These are phyloP conservation scores for Helicoverpa armigera DNA, from an alignment of 1,140 invertebrate species.

Conservation along the genomic window DNA sequence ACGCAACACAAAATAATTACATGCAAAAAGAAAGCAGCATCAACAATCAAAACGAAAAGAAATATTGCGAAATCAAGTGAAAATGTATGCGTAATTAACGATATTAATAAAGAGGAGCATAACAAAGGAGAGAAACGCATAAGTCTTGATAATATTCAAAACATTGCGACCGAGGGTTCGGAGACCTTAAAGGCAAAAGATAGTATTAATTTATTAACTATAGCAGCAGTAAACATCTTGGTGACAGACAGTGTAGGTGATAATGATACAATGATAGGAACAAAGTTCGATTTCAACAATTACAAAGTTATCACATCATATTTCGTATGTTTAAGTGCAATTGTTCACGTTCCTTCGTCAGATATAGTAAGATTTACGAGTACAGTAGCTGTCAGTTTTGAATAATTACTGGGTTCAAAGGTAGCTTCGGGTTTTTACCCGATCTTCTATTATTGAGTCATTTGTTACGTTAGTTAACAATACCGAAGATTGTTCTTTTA, in stretches of 20 bases:
- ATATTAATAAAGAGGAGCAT: conserved; percentile 7
- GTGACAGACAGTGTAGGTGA: conserved; percentile 28
- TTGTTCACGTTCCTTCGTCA: conserved; percentile 8
- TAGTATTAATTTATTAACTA: conserved; percentile 44
- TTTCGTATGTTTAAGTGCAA: conserved; percentile 22
- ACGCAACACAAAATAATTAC: neutral
- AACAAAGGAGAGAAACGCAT: conserved; percentile 45
- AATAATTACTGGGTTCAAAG: conserved; percentile 28
- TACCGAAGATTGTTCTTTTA: neutral
- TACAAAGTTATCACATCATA: conserved; percentile 37
- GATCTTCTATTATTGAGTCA: conserved; percentile 1
- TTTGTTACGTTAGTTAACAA: conserved; percentile 5
- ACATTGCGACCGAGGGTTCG: conserved; percentile 56
- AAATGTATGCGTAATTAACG: conserved; percentile 20
- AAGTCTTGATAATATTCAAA: conserved; percentile 59
- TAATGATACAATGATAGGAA: conserved; percentile 39
- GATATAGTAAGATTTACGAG: conserved; percentile 19
- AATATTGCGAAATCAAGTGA: neutral
- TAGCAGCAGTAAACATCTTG: conserved; percentile 46
- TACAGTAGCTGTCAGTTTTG: conserved; percentile 6
- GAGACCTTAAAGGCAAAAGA: conserved; percentile 37
- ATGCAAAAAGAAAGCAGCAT: neutral
- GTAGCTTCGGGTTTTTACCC: neutral
- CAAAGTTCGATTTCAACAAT: conserved; percentile 40
- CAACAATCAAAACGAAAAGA: neutral